Evolutionary conservation across 2,113 vertebrate species (phyloP).

Genomic region (Callaeas wilsoni): DNA sequence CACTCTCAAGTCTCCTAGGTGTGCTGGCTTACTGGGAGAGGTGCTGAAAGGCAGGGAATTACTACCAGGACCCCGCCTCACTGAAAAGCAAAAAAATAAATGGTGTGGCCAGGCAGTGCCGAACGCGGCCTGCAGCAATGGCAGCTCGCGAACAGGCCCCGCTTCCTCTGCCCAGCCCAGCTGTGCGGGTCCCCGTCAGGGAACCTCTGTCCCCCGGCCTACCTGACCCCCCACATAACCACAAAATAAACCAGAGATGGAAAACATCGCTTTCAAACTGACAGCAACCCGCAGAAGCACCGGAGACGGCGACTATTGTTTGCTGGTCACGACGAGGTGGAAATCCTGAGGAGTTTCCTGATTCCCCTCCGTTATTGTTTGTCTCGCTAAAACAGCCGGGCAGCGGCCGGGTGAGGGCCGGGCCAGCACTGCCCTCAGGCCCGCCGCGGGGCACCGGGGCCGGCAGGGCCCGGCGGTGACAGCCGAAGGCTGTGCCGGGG

Average conservation of each 20-base stretch:
- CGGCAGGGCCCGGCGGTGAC: neutral
- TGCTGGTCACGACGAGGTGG: neutral
- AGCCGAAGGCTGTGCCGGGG: neutral
- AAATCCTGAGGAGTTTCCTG: neutral
- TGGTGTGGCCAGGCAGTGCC: fast-evolving
- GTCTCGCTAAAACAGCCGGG: neutral
- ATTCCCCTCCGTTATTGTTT: neutral
- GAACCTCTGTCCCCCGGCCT: neutral
- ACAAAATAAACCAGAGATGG: neutral
- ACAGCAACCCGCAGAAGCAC: neutral
- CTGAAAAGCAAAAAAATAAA: neutral
- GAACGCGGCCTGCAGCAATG: neutral
- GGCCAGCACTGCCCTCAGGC: neutral
- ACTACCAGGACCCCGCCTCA: neutral
- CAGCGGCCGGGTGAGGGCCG: neutral
- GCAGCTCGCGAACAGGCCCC: neutral
- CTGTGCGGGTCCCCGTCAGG: neutral
- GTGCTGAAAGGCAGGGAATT: neutral
- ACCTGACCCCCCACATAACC: fast-evolving
- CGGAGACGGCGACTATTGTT: neutral
- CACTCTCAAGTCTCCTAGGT: too few species aligned
- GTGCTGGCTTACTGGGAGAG: neutral
- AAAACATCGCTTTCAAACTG: neutral
- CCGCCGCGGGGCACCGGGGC: neutral
- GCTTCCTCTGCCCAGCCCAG: neutral